phyloP scores from a whole-genome alignment of 2,888 invertebrate genomes.

The Eupsilia transversa region DNA sequence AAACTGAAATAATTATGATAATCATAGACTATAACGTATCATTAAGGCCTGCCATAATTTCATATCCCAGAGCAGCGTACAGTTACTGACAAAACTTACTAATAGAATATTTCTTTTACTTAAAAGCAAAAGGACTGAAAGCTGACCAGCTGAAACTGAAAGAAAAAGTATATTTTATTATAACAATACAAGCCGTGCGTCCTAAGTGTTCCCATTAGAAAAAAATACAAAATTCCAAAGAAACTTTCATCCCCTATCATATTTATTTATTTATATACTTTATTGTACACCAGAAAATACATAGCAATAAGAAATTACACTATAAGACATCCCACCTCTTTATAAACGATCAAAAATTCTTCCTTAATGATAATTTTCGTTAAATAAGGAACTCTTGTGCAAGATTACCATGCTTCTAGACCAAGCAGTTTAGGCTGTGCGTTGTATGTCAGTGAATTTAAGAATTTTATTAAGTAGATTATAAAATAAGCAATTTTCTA shows the following conservation, averaged over 20 bases:
- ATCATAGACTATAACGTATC: slow-evolving; percentile 52
- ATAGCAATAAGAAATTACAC: no score
- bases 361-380: neutral
- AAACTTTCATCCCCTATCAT: neutral
- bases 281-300: no score
- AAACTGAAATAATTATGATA: slow-evolving; percentile 61
- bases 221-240: neutral
- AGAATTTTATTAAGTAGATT: neutral
- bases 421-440: neutral
- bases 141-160: no score
- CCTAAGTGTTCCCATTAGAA: neutral
- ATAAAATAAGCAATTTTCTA: no score
- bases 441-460: neutral
- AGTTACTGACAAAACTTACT: slow-evolving; percentile 13
- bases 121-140: neutral
- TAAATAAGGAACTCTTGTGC: neutral
- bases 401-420: neutral
- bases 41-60: slow-evolving; percentile 58
- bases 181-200: neutral
- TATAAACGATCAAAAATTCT: neutral
- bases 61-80: slow-evolving; percentile 38
- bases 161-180: neutral
- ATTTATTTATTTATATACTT: no score
- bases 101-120: neutral
- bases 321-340: no score